Base-by-base conservation (phyloP, 2,888 invertebrate genomes). In the Tenthredo scrophulariae region DNA sequence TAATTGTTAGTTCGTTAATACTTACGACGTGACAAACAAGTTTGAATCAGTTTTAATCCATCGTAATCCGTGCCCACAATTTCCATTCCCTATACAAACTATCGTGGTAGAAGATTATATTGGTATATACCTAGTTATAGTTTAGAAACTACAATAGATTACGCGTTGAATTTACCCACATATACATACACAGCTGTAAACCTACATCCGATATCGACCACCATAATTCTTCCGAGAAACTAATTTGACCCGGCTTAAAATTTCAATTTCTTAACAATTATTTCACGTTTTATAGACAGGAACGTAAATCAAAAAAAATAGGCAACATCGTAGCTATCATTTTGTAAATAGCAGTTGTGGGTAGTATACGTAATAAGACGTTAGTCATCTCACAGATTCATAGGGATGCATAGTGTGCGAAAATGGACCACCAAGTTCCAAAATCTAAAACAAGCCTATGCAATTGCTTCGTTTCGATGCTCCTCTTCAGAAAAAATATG, bases 81-180 rank as follows among this genome's bases (percentile, higher is more conserved):
- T 74, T 74, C 29, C 74, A 74, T 40, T 43, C 40, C 74, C 67
- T 67, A 43, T 74, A 74, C 74, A 74, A 74, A 74, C 74, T 74
- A 74, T 43, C 9, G 40, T 22, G 40, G 74, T 74, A 40, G 74
- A 43, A 43, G 74, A 43, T 74, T 43, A 74, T 74, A 74, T 74
- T 74, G 74, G 43, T 43, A 40, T n/a, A 70, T 74, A 74, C 43
- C n/a, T 40, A 26, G 74, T 74, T 74, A 43, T 26, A 74, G 74
- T 74, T 74, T n/a, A 33, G 43, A 43, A 74, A 74, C 43, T 74
- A 74, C 43, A 74, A 74, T 74, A 74, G 74, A 74, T 74, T 74
- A 74, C 74, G 7, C n/a, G 40, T 26, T 74, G 40, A 43, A 18
- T 74, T 15, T 40, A 43, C 40, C 29, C n/a, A 43, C 13, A 3